A percentile compares a stretch with the other conserved stretches of the same genome.
Evolutionary conservation across 2,888 invertebrate genomes (phyloP).

Genomic region (Rapana venosa): DNA sequence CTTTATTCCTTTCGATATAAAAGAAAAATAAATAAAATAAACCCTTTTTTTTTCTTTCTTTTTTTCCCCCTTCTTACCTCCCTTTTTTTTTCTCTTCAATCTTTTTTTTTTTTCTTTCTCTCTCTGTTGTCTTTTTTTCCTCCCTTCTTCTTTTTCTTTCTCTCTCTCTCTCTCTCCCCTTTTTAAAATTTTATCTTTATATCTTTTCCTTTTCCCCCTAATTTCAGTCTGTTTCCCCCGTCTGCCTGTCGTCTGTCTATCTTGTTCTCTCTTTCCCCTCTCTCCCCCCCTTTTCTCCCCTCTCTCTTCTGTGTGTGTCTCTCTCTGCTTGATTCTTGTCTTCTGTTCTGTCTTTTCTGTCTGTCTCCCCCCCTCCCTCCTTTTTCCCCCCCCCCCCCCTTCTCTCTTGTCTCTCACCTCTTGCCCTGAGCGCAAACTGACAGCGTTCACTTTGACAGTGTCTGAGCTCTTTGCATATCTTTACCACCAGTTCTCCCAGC

Average conservation of each 20-base stretch:
- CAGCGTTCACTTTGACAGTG: constrained; percentile 80
- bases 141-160: not conserved
- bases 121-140: not conserved
- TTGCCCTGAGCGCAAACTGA: constrained; percentile 80
- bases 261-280: not conserved
- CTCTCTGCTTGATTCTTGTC: not conserved
- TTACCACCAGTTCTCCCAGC: constrained; percentile 79
- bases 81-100: not conserved
- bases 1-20: too few relatives aligned
- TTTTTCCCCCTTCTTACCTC: not conserved
- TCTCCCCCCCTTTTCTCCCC: not conserved
- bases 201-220: not conserved
- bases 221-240: not conserved
- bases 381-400: not conserved
- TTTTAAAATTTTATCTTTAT: not conserved
- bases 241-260: not conserved
- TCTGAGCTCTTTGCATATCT: constrained; percentile 81
- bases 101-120: not conserved
- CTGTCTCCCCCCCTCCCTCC: not conserved
- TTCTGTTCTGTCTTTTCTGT: not conserved
- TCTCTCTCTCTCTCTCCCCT: not conserved
- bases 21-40: not conserved
- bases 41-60: not conserved
- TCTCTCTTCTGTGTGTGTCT: not conserved
- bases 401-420: constrained; percentile 66